Evolutionary conservation across 2,113 vertebrate species (phyloP).

Genomic region (Papio anubis): DNA sequence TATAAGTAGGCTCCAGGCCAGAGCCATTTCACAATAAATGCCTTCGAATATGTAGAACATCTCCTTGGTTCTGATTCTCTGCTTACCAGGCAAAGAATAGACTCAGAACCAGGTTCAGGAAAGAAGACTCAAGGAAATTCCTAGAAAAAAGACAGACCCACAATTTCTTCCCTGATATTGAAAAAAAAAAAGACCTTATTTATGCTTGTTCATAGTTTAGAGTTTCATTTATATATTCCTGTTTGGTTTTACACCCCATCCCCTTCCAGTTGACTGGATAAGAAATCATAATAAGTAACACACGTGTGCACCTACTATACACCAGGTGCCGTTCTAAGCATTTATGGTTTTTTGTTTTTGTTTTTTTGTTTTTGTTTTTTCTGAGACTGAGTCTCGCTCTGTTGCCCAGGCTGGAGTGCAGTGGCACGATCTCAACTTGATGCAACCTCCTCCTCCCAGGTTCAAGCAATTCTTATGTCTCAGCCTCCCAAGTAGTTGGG

Average conservation of each 20-base stretch:
- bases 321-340: background rate
- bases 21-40: background rate
- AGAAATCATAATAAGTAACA: background rate
- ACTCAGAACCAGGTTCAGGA: background rate
- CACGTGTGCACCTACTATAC: accelerated
- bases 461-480: no score
- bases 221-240: background rate
- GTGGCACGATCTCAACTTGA: no score
- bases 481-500: no score
- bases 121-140: background rate
- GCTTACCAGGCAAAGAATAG: background rate
- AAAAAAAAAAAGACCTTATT: background rate
- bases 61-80: background rate
- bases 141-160: background rate
- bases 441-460: no score
- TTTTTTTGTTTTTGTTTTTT: no score
- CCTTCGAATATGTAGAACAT: accelerated
- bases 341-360: background rate
- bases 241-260: background rate
- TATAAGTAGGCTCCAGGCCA: background rate
- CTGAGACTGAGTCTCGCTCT: no score
- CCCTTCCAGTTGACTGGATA: background rate
- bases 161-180: background rate
- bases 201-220: background rate
- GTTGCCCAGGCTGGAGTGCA: no score